Percentiles rank a stretch among this genome's conserved stretches.
These are phyloP conservation scores for Arnoldichthys spilopterus DNA, from an alignment of 2,797 vertebrate genomes.

Conservation along the genomic window DNA sequence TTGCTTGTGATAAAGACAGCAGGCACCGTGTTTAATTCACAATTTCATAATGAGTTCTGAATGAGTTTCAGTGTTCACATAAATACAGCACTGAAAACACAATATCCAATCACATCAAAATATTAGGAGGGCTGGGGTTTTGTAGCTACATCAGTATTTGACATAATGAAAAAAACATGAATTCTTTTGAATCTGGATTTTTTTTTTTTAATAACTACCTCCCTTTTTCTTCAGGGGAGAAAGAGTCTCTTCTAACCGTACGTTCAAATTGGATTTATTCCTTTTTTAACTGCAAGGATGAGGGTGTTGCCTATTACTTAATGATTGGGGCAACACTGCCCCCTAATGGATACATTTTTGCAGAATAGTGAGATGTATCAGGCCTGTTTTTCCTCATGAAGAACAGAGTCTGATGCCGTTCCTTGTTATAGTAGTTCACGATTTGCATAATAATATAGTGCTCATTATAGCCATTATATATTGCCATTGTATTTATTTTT, in stretches of 20 bases:
- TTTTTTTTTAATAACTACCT: background rate
- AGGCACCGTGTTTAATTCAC: background rate
- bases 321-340: conserved; percentile 12
- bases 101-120: background rate
- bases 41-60: conserved; percentile 23
- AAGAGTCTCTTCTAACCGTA: background rate
- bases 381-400: background rate
- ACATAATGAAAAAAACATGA: background rate
- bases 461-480: background rate
- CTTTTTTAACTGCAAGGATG: background rate
- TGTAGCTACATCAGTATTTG: background rate
- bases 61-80: background rate
- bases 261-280: background rate
- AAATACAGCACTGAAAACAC: background rate
- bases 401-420: background rate
- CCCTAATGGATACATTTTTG: background rate
- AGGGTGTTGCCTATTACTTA: background rate
- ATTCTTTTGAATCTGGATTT: background rate
- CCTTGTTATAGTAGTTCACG: background rate
- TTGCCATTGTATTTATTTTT: too few species aligned
- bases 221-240: background rate
- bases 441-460: background rate
- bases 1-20: conserved; percentile 23
- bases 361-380: background rate
- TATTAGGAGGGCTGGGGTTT: background rate